Base-by-base conservation (phyloP, 2,113 vertebrate genomes). In the Oxyruncus cristatus region DNA sequence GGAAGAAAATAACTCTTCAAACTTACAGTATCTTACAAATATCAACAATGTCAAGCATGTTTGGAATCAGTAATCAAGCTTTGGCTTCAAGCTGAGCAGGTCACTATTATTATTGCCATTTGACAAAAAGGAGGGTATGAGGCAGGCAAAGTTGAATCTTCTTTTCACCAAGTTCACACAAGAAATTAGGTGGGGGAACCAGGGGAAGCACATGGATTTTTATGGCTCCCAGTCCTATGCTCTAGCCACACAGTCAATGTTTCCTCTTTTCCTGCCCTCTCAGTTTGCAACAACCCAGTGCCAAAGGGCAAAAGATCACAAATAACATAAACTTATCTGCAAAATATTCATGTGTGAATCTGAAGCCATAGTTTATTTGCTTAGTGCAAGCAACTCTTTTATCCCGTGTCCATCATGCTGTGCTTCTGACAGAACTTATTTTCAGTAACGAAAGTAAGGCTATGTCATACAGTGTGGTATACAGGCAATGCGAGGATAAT, bases 341-440 rank as follows among this genome's bases (percentile, higher is more conserved):
- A 88, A 78, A 91, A 92, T 15, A 89, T 9, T 72, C 5, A 30
- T 12, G 19, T 49, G 33, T 47, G 47, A 89, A 84, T 68, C 35
- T 89, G 33, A 82, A 88, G 66, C 53, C 50, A 42, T 0, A 88
- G 3, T 72, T 92, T 2, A 39, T 77, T 62, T 91, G 32, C 33
- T 85, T 78, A 62, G n/a, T 21, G 42, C 21, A 85, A 62, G 46
- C 46, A 63, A 35, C 46, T 80, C 30, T 68, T 90, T 68, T 42
- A 89, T 56, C 32, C 16, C 14, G 41, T 0, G 32, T 67, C 30
- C 41, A 86, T 52, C 62, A 66, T 24, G 56, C 55, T 90, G 63
- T 88, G 77, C 61, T 92, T 93, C 81, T 86, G 80, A 88, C 32
- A 73, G 56, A 85, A 71, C 39, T 90, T 85, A 82, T n/a, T 70